Conservation (phyloP, 2,113 vertebrate genomes). For the Aphelocoma coerulescens region DNA sequence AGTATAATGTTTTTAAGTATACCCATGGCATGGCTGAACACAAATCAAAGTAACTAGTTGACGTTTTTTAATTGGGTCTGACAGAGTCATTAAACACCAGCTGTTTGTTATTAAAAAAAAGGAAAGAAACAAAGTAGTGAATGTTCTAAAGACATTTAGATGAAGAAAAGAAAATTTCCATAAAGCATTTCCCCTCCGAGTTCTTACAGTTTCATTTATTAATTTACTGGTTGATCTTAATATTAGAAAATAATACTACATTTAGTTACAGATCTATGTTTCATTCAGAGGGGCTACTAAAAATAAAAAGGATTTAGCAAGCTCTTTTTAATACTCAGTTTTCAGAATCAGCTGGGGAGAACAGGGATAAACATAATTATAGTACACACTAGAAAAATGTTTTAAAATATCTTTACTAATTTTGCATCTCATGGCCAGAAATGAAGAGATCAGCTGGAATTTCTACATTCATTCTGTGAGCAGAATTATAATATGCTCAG, state of each 20-base stretch:
- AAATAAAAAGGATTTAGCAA: conserved; percentile 39
- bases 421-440: conserved; percentile 50
- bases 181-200: neutral
- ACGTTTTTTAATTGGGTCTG: conserved; percentile 96
- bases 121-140: conserved; percentile 36
- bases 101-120: conserved; percentile 78
- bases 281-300: conserved; percentile 24
- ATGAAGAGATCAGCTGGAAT: conserved; percentile 55
- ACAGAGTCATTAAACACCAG: conserved; percentile 97
- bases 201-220: neutral
- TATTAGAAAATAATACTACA: neutral
- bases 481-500: conserved; percentile 6
- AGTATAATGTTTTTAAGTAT: conserved; percentile 78
- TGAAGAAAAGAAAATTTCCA: conserved; percentile 44
- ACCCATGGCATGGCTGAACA: conserved; percentile 80
- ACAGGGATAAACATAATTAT: conserved; percentile 59
- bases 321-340: conserved; percentile 19
- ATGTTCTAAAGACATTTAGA: conserved; percentile 22
- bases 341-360: conserved; percentile 57
- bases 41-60: conserved; percentile 96
- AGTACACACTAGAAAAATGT: conserved; percentile 42
- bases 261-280: neutral
- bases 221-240: neutral
- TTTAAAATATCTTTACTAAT: conserved; percentile 60
- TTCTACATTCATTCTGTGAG: conserved; percentile 18